Evolutionary conservation across 2,113 vertebrate genomes (phyloP), one percentile per base, ranked within the genome.

Genomic region (cat (Felis catus)): DNA sequence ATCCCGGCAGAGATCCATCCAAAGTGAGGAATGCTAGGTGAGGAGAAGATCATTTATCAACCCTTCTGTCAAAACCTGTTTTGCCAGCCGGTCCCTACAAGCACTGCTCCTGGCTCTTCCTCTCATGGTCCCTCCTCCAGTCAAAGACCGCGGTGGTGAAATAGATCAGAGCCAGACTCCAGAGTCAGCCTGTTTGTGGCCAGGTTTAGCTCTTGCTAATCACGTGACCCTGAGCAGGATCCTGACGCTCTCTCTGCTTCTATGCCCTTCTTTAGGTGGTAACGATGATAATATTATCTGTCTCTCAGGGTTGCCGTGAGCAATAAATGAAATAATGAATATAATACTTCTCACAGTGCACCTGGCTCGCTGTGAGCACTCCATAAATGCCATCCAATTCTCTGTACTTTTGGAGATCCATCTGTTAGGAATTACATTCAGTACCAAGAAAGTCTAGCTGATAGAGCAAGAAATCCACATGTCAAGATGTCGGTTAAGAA

Each of bases 251-350:
- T 36, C 33, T 71, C 4, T 66, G 21, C 70, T 88, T 88, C 78
- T 4, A 14, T 76, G 58, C 61, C 81, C 61, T 73, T 93, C 41
- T 83, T 88, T 95, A 41, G 27, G 3, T 76, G 86, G 33, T 65
- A 10, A 66, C 65, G 65, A 36, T 23, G 66, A 16, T 85, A 73
- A 29, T 33, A 80, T 25, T 51, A 41, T 13, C 58, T 88, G 14
- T 79, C 51, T 81, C 29, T 31, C 55, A 74, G 15, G 31, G 71
- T 73, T 65, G 11, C 71, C 80, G 27, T 71, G 70, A 79, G 27
- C 61, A 86, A 78, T 85, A 61, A 89, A 63, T 92, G 80, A 93
- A 79, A 71, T 33, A 31, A 65, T n/a, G 27, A 65, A 63, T 18
- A 23, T 16, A 85, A 14, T 61, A 21, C 7, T 91, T 88, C 58